Evolutionary conservation across 2,888 invertebrate genomes (phyloP).

Genomic region (Eumerus sabulonum): DNA sequence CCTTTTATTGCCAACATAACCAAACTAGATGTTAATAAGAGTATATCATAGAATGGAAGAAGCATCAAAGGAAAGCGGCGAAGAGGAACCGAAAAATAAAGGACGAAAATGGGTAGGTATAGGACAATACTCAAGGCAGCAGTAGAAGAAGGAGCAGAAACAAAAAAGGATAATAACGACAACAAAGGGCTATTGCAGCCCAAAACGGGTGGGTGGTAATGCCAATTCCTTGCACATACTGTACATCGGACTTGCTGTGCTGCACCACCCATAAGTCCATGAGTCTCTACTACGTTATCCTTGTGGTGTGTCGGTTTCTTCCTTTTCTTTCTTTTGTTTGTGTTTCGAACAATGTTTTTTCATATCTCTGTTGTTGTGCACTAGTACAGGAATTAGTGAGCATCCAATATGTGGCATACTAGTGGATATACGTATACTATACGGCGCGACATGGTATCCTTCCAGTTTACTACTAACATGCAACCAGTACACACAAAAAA

Average conservation of each 20-base stretch:
- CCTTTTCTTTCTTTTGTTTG: conserved; percentile 24
- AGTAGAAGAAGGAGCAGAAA: conserved; percentile 33
- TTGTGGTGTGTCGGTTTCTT: conserved; percentile 20
- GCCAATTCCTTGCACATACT: conserved; percentile 24
- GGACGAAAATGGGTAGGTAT: conserved; percentile 10
- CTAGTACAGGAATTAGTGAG: conserved; percentile 31
- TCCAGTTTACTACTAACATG: conserved; percentile 40
- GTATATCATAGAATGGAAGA: no score
- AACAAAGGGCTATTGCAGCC: conserved; percentile 15
- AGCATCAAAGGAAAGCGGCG: neutral
- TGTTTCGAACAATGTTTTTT: conserved; percentile 61
- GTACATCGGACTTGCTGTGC: conserved; percentile 45
- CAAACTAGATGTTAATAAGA: no score
- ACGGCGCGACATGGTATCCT: conserved; percentile 28
- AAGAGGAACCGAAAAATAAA: conserved; percentile 35
- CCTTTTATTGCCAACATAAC: no score
- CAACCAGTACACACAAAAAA: conserved; percentile 21
- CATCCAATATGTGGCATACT: conserved; percentile 38
- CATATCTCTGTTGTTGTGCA: conserved; percentile 48
- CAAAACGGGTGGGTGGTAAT: no score
- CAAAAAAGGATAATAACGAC: conserved; percentile 61
- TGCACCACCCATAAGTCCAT: conserved; percentile 39
- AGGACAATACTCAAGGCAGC: conserved; percentile 38
- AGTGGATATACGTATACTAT: conserved; percentile 39
- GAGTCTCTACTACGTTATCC: conserved; percentile 55